Evolutionary conservation across 2,113 vertebrate species (phyloP), one percentile per base, ranked within the genome.

Genomic region (Barnardius zonarius): DNA sequence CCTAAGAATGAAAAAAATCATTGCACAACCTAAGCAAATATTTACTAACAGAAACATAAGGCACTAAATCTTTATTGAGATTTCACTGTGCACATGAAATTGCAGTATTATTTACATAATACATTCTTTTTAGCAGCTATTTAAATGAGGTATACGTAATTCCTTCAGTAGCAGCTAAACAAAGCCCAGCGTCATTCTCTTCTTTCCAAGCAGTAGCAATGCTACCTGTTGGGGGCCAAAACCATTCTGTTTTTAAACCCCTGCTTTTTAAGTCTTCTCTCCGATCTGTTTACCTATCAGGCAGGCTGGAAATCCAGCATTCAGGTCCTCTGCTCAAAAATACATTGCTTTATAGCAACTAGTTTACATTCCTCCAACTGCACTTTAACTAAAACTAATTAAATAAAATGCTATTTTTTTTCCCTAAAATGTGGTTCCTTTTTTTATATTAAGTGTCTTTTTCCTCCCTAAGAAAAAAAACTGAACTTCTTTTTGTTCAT

Each of bases 1-100:
- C 37, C 49, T 39, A 88, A 63, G 31, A 95, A 55, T 30, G 22
- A 74, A 12, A 61, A 5, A 80, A 94, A 78, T n/a, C 46, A 78
- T 43, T 72, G 85, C 28, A 75, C 30, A 77, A n/a, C 30, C 35
- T 83, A 88, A 69, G 43, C 15, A 91, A 83, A 54, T 68, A 61
- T 62, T 87, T 75, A 78, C 46, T 78, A 88, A 83, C 61, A 94
- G 88, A 88, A 92, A 48, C 10, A 18, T 94, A 96, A 92, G 94
- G 94, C 93, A 96, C 93, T 86, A 92, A 54, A 51, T 86, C 31
- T 74, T 88, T 63, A 76, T 33, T 73, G 51, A 68, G 54, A 84
- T 63, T 93, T 80, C 84, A 63, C 67, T 84, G 61, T 25, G 76
- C 20, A 77, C 8, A 90, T 17, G 37, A 95, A 96, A 92, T 51